Conservation (phyloP, 2,888 invertebrate species). For the Agrochola lychnidis region DNA sequence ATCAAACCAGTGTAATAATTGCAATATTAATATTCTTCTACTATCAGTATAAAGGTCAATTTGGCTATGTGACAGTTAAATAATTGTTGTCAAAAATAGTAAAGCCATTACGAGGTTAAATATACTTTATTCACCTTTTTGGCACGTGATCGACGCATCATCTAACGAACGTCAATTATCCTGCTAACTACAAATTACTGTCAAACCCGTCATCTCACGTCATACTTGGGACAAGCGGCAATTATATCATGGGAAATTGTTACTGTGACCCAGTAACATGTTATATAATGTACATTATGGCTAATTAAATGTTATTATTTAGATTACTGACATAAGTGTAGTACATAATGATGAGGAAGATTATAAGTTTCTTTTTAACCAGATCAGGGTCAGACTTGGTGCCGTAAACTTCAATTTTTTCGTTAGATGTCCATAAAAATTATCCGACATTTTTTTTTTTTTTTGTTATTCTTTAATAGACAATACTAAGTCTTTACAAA, state of each 20-base stretch:
- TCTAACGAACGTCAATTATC: slow-evolving; percentile 3
- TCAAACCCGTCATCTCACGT: slow-evolving; percentile 15
- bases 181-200: slow-evolving; percentile 39
- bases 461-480: too few relatives aligned
- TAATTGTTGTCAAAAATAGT: too few relatives aligned
- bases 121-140: background rate
- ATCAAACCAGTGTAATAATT: too few relatives aligned
- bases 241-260: slow-evolving; percentile 43
- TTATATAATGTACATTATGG: slow-evolving; percentile 47
- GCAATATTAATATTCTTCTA: too few relatives aligned
- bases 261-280: slow-evolving; percentile 27
- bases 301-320: slow-evolving; percentile 46
- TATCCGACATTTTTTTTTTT: too few relatives aligned
- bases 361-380: slow-evolving; percentile 38
- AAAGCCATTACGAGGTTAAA: background rate
- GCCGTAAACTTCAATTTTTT: background rate
- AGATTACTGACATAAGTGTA: slow-evolving; percentile 33
- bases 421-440: background rate
- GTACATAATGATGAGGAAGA: slow-evolving; percentile 10
- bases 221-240: slow-evolving; percentile 14
- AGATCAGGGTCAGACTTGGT: slow-evolving; percentile 27
- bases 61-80: too few relatives aligned
- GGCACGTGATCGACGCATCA: background rate
- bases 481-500: background rate
- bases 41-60: too few relatives aligned